A percentile compares a stretch with the other conserved stretches of the same genome.
These are phyloP conservation scores for Jaculus jaculus DNA, from an alignment of 2,113 vertebrate genomes.

Conservation along the genomic window DNA sequence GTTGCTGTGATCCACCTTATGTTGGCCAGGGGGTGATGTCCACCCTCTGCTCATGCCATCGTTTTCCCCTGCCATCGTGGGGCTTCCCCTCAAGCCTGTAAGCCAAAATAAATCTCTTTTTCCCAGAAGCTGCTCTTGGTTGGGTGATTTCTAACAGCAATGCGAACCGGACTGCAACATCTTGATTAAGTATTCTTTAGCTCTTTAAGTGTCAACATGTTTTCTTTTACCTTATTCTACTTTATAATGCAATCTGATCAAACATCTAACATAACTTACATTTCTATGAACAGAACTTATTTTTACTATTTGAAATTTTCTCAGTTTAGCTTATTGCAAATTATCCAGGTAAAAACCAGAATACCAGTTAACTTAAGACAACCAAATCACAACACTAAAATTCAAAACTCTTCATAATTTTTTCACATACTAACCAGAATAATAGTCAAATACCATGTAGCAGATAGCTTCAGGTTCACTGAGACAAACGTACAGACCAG, in stretches of 20 bases:
- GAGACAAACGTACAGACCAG: no score
- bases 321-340: neutral
- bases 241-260: neutral
- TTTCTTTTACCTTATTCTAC: neutral
- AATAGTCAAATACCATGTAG: neutral
- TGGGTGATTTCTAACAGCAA: no score
- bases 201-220: neutral
- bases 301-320: neutral
- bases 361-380: neutral
- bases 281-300: neutral
- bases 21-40: no score
- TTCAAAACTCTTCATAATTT: slow-evolving; percentile 6
- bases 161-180: no score
- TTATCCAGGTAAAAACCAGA: neutral
- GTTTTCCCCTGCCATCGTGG: no score
- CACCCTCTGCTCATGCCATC: no score
- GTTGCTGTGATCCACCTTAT: no score
- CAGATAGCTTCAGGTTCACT: no score
- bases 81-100: no score
- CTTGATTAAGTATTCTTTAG: neutral
- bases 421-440: neutral
- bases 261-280: neutral
- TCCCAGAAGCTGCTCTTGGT: no score
- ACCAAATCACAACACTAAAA: neutral
- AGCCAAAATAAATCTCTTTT: no score